phyloP scores from a whole-genome alignment of 2,888 invertebrate species.

The Ctena decussata region DNA sequence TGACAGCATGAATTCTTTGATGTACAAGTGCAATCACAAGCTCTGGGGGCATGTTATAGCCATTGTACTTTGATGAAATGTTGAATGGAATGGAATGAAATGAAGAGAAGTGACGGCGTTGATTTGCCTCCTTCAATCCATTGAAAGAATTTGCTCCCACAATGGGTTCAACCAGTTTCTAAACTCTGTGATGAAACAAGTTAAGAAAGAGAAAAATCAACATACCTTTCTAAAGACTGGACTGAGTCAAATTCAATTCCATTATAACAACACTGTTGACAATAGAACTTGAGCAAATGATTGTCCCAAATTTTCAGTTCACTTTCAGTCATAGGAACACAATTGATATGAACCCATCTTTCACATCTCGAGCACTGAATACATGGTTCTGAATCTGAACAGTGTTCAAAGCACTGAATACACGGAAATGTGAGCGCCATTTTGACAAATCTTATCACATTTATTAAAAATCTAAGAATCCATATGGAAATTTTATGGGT shows the following conservation, averaged over 20 bases:
- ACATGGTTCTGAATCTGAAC: not conserved
- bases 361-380: not conserved
- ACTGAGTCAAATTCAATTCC: not conserved
- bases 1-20: too few species aligned
- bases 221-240: not conserved
- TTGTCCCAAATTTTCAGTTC: not conserved
- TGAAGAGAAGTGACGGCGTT: too few species aligned
- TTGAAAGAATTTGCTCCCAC: too few species aligned
- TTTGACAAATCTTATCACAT: not conserved
- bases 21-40: too few species aligned
- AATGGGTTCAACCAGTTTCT: too few species aligned
- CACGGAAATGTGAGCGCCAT: not conserved
- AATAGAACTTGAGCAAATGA: not conserved
- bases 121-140: too few species aligned
- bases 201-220: not conserved
- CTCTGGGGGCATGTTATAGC: too few species aligned
- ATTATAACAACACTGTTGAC: not conserved
- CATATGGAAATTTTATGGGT: not conserved
- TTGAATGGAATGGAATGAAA: too few species aligned
- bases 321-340: conserved; percentile 1
- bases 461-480: not conserved
- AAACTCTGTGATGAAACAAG: too few species aligned
- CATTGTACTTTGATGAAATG: too few species aligned
- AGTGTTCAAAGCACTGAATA: not conserved
- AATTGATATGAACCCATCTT: not conserved